Percentiles rank a stretch among this genome's conserved stretches.
These are phyloP conservation scores for Bradysia coprophila DNA, from an alignment of 1,140 invertebrate genomes.

Conservation along the genomic window DNA sequence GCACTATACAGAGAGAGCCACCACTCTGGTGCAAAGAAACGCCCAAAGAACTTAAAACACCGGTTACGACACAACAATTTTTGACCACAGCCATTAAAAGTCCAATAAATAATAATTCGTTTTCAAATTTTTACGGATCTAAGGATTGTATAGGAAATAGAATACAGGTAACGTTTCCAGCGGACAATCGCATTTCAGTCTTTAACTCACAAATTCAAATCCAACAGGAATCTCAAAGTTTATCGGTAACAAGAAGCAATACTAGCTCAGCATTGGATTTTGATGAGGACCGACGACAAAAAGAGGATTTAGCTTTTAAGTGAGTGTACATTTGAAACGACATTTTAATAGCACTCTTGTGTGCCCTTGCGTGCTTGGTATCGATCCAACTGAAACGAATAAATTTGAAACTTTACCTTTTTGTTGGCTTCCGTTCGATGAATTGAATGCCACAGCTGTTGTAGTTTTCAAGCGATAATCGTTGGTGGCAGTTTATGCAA, in stretches of 20 bases:
- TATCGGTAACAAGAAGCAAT: constrained; percentile 52
- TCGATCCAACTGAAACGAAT: too few species aligned
- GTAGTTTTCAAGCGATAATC: too few species aligned
- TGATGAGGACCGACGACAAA: constrained; percentile 42
- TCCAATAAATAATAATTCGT: constrained; percentile 4
- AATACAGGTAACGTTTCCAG: constrained; percentile 12
- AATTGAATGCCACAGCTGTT: not conserved
- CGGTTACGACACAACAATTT: constrained; percentile 9
- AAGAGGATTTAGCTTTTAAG: constrained; percentile 58
- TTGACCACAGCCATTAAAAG: not conserved
- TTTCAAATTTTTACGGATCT: constrained; percentile 2
- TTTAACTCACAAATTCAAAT: too few species aligned
- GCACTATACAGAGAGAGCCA: constrained; percentile 84
- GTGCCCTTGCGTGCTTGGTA: not conserved
- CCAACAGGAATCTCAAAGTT: constrained; percentile 20
- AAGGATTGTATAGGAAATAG: constrained; percentile 21
- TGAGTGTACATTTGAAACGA: constrained; percentile 26
- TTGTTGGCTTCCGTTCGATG: not conserved
- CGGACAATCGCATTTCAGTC: too few species aligned
- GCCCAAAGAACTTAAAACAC: constrained; percentile 23
- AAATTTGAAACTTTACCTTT: not conserved
- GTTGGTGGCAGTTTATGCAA: too few species aligned
- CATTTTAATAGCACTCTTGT: not conserved
- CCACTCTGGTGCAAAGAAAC: constrained; percentile 35
- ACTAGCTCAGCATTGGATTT: constrained; percentile 56